Evolutionary conservation across 2,797 vertebrate genomes (phyloP).

Genomic region (Serranus cabrilla): DNA sequence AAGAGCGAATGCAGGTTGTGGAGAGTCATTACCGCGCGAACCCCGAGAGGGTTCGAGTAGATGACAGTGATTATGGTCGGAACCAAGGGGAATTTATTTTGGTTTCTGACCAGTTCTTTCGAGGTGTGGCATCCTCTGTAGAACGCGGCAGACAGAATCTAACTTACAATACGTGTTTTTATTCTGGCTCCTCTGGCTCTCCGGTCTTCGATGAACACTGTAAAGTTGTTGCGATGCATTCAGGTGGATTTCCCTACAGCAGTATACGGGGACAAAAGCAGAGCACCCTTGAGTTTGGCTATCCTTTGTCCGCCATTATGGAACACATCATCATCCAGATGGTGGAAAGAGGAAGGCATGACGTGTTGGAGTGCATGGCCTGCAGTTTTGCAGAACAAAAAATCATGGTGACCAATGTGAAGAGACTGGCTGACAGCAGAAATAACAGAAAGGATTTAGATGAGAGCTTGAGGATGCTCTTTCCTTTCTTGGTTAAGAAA

Average conservation of each 20-base stretch:
- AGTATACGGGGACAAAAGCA: fast-evolving
- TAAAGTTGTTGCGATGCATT: conserved; percentile 60
- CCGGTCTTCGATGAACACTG: conserved; percentile 60
- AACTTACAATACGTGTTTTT: conserved; percentile 24
- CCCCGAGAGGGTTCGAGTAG: fast-evolving
- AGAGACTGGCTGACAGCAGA: conserved; percentile 40
- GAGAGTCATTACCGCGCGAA: not conserved
- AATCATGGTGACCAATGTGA: not conserved
- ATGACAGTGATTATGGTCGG: fast-evolving
- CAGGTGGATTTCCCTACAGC: fast-evolving
- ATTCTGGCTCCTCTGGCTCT: conserved; percentile 52
- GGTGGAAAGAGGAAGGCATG: not conserved
- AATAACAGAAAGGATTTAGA: not conserved
- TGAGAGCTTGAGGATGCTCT: fast-evolving
- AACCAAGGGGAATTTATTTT: fast-evolving
- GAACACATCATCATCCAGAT: conserved; percentile 34
- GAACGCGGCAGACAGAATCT: fast-evolving
- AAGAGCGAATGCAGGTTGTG: not conserved
- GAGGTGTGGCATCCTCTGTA: fast-evolving
- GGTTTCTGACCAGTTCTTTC: not conserved
- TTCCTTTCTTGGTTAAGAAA: not conserved
- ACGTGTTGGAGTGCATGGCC: conserved; percentile 34
- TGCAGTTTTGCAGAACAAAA: fast-evolving
- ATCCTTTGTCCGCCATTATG: conserved; percentile 11
- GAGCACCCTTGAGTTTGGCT: conserved; percentile 47